Evolutionary conservation across 53 echinoderm and acorn worm species (phyloP), one percentile per base, ranked within the genome.

Genomic region (Echinarachnius parma): DNA sequence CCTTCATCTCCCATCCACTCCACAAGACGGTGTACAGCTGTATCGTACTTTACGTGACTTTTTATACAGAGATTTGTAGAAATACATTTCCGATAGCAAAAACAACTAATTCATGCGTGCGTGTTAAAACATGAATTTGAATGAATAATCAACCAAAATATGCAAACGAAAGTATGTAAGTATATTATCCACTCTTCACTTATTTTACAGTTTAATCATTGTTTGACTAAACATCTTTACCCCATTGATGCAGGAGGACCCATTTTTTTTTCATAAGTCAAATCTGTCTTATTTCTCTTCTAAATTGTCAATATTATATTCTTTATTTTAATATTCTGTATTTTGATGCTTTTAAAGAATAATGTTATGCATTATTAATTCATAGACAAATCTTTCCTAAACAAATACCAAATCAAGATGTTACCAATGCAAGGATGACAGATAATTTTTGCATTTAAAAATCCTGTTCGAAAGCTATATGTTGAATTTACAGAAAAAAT

Each of bases 11-110:
- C 60, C 60, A 59, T 22, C 60, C 26, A 59, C 22, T 30, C 22
- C 60, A 22, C 60, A 59, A 14, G 60, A 59, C 23, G 60, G 30
- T 25, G 33, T 59, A 28, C 60, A 11, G 4, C 18, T 59, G 33
- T 59, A 59, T n/a, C 8, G 24, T 9, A 59, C 60, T 59, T 25
- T 59, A 11, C 60, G 33, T 11, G 60, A 59, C 14, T 5, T 59
- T 7, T 11, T 59, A 14, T 59, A 59, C 28, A 59, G 60, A 59
- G 60, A 59, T 9, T 25, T 59, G 60, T 59, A 26, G 33, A 59
- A 21, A 54, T 21, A 21, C 9, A 54, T 54, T 54, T 54, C 25
- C 20, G 25, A 54, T 5, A 54, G 42, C 7, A 39, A 39, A 39
- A 39, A 39, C 7, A 39, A 39, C 13, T 39, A 7, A 7, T 39